phyloP scores from a whole-genome alignment of 92 coral and sea anemone species.

The Epizoanthus ramosus region DNA sequence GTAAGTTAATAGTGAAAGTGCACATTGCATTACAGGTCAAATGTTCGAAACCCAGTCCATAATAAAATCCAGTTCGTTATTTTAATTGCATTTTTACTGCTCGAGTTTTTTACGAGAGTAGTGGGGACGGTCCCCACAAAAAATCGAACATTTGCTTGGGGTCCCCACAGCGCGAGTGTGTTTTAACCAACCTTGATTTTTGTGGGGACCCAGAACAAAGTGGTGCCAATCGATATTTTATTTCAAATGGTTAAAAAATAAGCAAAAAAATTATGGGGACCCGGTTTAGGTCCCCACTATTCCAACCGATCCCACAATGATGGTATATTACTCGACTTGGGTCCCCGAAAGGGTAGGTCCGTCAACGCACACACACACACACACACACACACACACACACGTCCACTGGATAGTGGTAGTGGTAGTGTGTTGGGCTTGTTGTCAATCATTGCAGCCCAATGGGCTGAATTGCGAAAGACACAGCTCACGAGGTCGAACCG shows the following conservation, averaged over 20 bases:
- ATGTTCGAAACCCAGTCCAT: neutral
- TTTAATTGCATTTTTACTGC: neutral
- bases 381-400: no score
- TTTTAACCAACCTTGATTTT: neutral
- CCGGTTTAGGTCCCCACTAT: slow-evolving; percentile 11
- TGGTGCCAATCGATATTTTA: neutral
- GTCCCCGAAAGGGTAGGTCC: slow-evolving; percentile 18
- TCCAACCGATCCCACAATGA: slow-evolving; percentile 14
- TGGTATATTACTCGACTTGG: neutral
- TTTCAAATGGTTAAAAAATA: neutral
- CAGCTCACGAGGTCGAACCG: no score
- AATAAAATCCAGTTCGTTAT: neutral
- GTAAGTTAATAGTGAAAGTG: no score
- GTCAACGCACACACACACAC: no score
- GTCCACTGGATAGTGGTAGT: no score
- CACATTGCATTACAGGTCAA: no score
- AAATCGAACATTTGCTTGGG: neutral
- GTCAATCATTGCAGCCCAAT: no score
- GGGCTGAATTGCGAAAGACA: no score
- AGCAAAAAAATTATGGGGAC: neutral
- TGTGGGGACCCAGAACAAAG: slow-evolving; percentile 2
- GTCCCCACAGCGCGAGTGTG: slow-evolving; percentile 10
- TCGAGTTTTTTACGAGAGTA: neutral
- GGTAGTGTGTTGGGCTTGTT: no score
- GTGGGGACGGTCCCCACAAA: slow-evolving; percentile 24